Evolutionary conservation across 2,888 invertebrate species (phyloP).

Genomic region (Cataglyphis livida): DNA sequence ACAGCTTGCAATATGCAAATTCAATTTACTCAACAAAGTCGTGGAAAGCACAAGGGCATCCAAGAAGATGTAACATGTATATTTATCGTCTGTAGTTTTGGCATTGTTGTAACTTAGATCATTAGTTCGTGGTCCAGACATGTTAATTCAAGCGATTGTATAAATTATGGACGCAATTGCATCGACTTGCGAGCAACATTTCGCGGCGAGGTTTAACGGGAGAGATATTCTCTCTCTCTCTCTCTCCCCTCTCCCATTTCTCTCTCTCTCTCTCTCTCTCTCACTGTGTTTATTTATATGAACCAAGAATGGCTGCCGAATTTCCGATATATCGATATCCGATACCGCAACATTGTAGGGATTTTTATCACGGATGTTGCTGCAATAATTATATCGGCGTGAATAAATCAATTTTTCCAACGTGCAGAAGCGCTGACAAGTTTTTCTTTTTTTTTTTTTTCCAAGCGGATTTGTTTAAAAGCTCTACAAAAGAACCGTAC

Average conservation of each 20-base stretch:
- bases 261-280: background rate
- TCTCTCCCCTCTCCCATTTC: background rate
- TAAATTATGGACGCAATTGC: conserved; percentile 30
- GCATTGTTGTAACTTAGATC: conserved; percentile 19
- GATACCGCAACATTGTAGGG: conserved; percentile 52
- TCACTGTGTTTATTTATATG: conserved; percentile 28
- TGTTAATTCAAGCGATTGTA: background rate
- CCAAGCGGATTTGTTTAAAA: background rate
- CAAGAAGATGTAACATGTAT: conserved; percentile 17
- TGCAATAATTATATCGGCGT: conserved; percentile 32
- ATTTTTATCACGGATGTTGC: conserved; percentile 39
- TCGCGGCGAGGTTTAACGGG: background rate
- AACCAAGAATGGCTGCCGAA: conserved; percentile 27
- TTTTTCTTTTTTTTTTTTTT: background rate
- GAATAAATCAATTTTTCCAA: conserved; percentile 39
- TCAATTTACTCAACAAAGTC: conserved; percentile 33
- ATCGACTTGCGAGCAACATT: conserved; percentile 2
- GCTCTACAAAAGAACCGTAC: background rate
- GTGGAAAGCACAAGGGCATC: conserved; percentile 4
- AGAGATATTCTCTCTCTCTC: background rate
- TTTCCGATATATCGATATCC: conserved; percentile 68
- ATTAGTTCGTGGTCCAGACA: conserved; percentile 3
- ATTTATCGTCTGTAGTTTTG: conserved; percentile 1
- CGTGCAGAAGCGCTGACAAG: background rate
- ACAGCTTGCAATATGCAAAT: conserved; percentile 35